A percentile compares a stretch with the other conserved stretches of the same genome.
Conservation (phyloP, 2,797 vertebrate species). For the Melanotaenia maccullochi region DNA sequence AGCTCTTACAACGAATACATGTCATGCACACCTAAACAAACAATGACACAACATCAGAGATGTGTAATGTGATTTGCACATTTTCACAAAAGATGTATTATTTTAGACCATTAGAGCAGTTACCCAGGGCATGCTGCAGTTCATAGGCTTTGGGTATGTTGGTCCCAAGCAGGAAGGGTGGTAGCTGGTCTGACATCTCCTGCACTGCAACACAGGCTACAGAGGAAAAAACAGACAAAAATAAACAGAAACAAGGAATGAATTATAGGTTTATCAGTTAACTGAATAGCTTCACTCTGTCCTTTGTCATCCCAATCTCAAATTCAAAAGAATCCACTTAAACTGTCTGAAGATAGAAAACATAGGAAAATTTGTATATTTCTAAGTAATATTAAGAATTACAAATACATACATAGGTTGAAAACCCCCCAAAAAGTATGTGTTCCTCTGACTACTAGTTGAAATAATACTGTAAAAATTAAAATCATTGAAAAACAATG, state of each 20-base stretch:
- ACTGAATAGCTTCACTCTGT: not conserved
- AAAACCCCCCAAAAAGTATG: not conserved
- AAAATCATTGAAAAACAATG: not conserved
- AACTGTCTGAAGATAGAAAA: not conserved
- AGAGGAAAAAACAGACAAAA: not conserved
- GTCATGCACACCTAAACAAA: constrained; percentile 87
- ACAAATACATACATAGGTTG: not conserved
- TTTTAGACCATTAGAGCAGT: constrained; percentile 31
- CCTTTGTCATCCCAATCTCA: not conserved
- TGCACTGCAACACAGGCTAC: constrained; percentile 91
- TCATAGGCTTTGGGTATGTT: constrained; percentile 89
- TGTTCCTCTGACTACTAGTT: not conserved
- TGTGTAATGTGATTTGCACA: not conserved
- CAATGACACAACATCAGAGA: not conserved
- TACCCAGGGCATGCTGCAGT: constrained; percentile 89
- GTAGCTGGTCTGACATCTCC: constrained; percentile 89
- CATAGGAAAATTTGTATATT: too few species aligned
- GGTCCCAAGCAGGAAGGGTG: constrained; percentile 92
- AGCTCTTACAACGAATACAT: constrained; percentile 92
- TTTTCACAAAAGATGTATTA: not conserved
- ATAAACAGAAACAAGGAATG: not conserved
- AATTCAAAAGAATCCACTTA: not conserved
- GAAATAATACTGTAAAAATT: not conserved
- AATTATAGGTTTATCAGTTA: not conserved
- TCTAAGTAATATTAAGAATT: not conserved